These are phyloP conservation scores for Geococcyx californianus DNA, from an alignment of 2,113 vertebrate species.

Conservation along the genomic window DNA sequence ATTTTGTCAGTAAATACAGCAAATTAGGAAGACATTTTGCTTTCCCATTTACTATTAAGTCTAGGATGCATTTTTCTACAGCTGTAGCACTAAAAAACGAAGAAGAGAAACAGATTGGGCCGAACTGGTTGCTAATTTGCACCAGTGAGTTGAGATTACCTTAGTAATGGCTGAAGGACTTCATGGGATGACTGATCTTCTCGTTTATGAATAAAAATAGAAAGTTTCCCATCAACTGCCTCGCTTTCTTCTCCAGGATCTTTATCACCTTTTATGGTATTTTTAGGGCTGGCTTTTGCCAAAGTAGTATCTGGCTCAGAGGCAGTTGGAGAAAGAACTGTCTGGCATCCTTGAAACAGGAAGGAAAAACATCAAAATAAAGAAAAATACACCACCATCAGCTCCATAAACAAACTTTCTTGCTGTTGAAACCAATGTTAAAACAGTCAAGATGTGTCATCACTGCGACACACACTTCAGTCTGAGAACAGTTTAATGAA, in stretches of 20 bases:
- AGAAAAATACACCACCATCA: neutral
- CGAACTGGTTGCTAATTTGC: neutral
- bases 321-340: constrained; percentile 93
- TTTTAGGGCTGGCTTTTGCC: constrained; percentile 89
- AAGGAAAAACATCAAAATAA: neutral
- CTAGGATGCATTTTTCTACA: neutral
- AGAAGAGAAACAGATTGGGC: neutral
- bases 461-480: neutral
- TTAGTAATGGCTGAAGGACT: constrained; percentile 94
- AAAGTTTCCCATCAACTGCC: constrained; percentile 96
- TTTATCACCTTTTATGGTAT: constrained; percentile 89
- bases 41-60: neutral
- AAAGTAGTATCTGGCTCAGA: constrained; percentile 91
- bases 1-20: neutral
- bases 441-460: neutral
- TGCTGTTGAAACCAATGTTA: neutral
- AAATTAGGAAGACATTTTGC: neutral
- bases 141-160: constrained; percentile 72
- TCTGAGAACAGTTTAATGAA: neutral
- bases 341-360: constrained; percentile 87
- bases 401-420: neutral
- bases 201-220: constrained; percentile 97
- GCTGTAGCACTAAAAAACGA: neutral
- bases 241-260: constrained; percentile 94
- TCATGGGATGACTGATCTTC: constrained; percentile 98